Base-by-base conservation (phyloP, 1,140 invertebrate species). In the Dryas iulia region DNA sequence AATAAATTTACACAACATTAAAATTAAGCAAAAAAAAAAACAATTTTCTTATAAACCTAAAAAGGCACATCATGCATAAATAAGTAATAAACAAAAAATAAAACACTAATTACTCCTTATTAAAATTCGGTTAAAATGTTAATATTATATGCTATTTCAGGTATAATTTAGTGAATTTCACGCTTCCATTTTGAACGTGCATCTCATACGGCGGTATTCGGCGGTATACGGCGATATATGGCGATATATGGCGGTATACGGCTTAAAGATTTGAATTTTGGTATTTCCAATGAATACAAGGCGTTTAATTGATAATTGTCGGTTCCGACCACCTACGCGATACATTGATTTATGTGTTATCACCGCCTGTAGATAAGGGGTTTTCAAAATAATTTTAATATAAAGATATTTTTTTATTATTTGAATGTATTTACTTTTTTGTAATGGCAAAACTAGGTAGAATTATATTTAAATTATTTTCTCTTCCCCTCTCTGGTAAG, bases 301-400 rank as follows among this genome's bases (percentile, higher is more conserved):
- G 72, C 84, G 84, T 81, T 85, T 87, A 89, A 89, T 89, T 84
- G 83, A 79, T 89, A 89, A 89, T 89, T 86, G 82, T 78, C 56
- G 77, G 81, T 79, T 83, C 74, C 71, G 82, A 73, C 85, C 85
- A 87, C 85, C 84, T 84, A 87, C 85, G 79, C 74, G 33, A 30
- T 56, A 52, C 71, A 69, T 76, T 87, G 87, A 89, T 87, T 87
- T 84, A 89, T 87, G 76, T 79, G 69, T 58, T 59, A 69, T 77
- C 31, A 77, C 75, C 84, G 82, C 85, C 82, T 81, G 39, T 21
- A 21, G 7, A 1, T 10, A 11, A 6, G 14, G 39, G 39, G 39
- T 14, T 47, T n/a, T 18, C 18, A 18, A 47, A 47, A 10, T 21
- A 21, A 21, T 7, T 10, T 14, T 14, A 47, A 6, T 28, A 3